Percentiles rank a stretch among this genome's conserved stretches.
phyloP scores from a whole-genome alignment of 1,140 invertebrate genomes.

The Bombus balteatus region DNA sequence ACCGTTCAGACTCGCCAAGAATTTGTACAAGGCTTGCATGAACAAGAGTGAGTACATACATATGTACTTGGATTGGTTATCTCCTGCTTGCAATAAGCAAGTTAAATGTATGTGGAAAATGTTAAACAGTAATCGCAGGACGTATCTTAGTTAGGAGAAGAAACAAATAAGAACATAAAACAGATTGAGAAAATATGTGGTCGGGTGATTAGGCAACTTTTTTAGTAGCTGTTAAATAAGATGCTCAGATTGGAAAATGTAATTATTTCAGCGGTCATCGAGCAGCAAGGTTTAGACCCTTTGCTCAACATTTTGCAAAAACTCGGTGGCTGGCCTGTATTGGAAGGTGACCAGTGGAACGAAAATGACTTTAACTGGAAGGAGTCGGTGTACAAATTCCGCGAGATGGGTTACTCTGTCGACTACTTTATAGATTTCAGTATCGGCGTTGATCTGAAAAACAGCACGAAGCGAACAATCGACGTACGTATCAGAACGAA shows the following conservation, averaged over 20 bases:
- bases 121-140: too few species aligned
- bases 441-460: slow-evolving; percentile 94
- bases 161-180: too few species aligned
- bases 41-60: slow-evolving; percentile 88
- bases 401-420: slow-evolving; percentile 91
- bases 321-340: slow-evolving; percentile 95
- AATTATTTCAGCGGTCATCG: slow-evolving; percentile 86
- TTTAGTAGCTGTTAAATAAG: too few species aligned
- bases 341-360: slow-evolving; percentile 91
- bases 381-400: slow-evolving; percentile 91
- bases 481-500: slow-evolving; percentile 87
- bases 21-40: slow-evolving; percentile 92
- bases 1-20: slow-evolving; percentile 90
- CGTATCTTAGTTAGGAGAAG: too few species aligned
- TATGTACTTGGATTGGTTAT: too few species aligned
- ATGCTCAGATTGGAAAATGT: too few species aligned
- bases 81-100: too few species aligned
- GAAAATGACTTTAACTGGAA: slow-evolving; percentile 90
- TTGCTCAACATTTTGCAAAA: slow-evolving; percentile 87
- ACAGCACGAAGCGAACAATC: slow-evolving; percentile 92
- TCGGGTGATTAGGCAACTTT: too few species aligned
- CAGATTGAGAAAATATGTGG: too few species aligned
- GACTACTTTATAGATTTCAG: slow-evolving; percentile 97
- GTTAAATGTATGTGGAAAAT: too few species aligned
- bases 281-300: slow-evolving; percentile 88